Evolutionary conservation across 1,140 invertebrate genomes (phyloP), one percentile per base, ranked within the genome.

Genomic region (Bacillus rossius): DNA sequence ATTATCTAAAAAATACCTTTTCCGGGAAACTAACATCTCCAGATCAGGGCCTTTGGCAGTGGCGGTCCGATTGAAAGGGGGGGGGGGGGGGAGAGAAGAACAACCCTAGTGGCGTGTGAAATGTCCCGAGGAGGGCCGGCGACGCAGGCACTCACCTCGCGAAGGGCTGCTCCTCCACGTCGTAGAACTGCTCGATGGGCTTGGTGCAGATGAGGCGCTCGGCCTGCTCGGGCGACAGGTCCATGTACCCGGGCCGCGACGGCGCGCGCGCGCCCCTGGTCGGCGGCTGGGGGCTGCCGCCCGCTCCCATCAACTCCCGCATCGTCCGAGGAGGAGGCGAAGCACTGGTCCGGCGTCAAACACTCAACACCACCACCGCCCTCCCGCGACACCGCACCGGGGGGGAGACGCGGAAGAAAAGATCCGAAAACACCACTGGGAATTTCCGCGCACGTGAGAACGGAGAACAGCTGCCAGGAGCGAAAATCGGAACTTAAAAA

Each of bases 131-230:
- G 38, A 40, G n/a, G 38, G n/a, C 10, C 5, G 22, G 16, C 16
- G 45, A 23, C 4, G 17, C 14, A 5, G 20, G 29, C 34, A 16
- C 55, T 74, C 67, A 78, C 76, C 76, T 71, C 68, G 76, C 76
- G 69, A 78, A 78, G 64, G 76, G 76, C 62, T 76, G 75, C 68
- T 78, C 74, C 69, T 77, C 76, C 63, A 78, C 76, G 63, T 77
- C 74, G 67, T 78, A 78, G 43, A 76, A 75, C 43, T 77, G 70
- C 67, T 77, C 75, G 66, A 78, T 75, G 60, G 71, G 74, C 67
- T 73, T 71, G 64, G 75, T 76, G 63, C 74, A 74, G 64, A 77
- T 72, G 59, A 77, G 69, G 68, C 73, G 73, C 71, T 76, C 73
- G 52, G 77, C 67, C 63, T 74, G 66, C 61, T 76, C 68, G 43